Evolutionary conservation across 2,113 vertebrate genomes (phyloP), one percentile per base, ranked within the genome.

Genomic region (Microcebus griseorufus): DNA sequence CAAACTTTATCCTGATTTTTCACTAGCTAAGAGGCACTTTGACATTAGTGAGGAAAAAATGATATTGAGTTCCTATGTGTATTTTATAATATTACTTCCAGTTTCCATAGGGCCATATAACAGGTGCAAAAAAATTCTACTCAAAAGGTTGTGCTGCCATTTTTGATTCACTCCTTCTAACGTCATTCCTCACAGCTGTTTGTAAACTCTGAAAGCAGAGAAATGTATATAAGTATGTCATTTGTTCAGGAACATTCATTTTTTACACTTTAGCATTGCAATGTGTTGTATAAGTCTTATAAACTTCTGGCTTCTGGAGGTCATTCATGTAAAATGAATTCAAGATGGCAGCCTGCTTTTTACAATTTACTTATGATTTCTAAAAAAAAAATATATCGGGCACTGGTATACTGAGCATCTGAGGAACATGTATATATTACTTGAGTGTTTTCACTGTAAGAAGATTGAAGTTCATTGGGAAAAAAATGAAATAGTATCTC

Each of bases 311-410:
- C 67, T 97, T 94, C 72, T 55, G 18, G 86, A 88, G 22, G 80
- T 75, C 90, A 75, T 48, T 88, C 27, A 1, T 34, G 48, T 95
- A 82, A 93, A 93, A 45, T 80, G 62, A 90, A 93, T 96, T 96
- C 96, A 98, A 97, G 55, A 97, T 97, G 97, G 97, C 67, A 90
- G 37, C 53, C 67, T 39, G n/a, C n/a, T 39, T 70, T 79, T 95
- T 69, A 79, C 48, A 95, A 48, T 96, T 81, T 95, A 42, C 69
- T 97, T 93, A 32, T 94, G 37, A 73, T 76, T 92, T 92, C 16
- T 67, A 5, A 73, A 62, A 42, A 42, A 69, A 79, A 76, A 88
- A 34, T n/a, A 29, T 20, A 29, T 20, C 29, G 70, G 17, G 3
- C 39, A 75, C 73, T 11, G 18, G 80, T 93, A 83, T 83, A 95